Evolutionary conservation across 2,888 invertebrate species (phyloP), one percentile per base, ranked within the genome.

Genomic region (Metalampra italica): DNA sequence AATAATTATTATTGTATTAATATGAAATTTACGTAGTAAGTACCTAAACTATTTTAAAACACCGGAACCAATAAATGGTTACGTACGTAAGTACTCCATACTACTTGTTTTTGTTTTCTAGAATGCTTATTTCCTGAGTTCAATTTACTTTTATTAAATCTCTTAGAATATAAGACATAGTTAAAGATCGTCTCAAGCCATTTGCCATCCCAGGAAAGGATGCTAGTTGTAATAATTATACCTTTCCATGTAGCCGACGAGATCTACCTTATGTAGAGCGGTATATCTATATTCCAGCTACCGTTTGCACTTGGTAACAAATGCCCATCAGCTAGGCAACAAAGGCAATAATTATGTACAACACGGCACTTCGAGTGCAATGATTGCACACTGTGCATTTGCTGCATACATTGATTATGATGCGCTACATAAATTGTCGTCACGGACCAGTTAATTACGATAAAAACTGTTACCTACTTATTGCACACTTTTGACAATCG

Each of bases 51-150:
- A 22, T 12, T 37, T 12, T 37, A 37, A 11, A 37, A 12, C 37
- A 44, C 43, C 43, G 36, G 43, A 44, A 44, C 32, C 43, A 43
- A 36, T 36, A 36, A 44, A 44, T 15, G 14, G 32, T 22, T 32
- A 32, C 8, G 8, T 30, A 30, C 30, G 32, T 32, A 22, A 22
- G 32, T 32, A 32, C 8, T 32, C 2, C 11, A 36, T 12, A 32
- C 15, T 7, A 40, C 9, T 4, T 15, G 22, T 22, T 22, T 22
- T 5, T 22, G 22, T 22, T n/a, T n/a, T n/a, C n/a, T n/a, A n/a
- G n/a, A n/a, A n/a, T n/a, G n/a, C n/a, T n/a, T n/a, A n/a, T n/a
- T n/a, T n/a, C n/a, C n/a, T n/a, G n/a, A n/a, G n/a, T n/a, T n/a
- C n/a, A n/a, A 22, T 22, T 22, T 22, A 22, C 22, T 22, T 22